Base-by-base conservation (phyloP, 1,140 invertebrate species). In the Theocolax elegans region DNA sequence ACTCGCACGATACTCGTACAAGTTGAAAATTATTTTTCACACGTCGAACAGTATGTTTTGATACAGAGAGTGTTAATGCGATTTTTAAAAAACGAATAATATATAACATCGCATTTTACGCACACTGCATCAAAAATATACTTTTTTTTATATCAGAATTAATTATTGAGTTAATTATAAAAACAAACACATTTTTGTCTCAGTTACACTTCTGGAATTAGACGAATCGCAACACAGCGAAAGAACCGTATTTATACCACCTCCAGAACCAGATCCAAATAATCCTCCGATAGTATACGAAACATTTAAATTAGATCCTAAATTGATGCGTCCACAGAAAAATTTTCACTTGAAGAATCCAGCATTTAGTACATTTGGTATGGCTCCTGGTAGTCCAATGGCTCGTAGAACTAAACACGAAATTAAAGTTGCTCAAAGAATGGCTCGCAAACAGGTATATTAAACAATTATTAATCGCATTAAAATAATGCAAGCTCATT, bases 381-480 rank as follows among this genome's bases (percentile, higher is more conserved):
- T 87, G 73, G 44, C 60, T 58, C 94, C 95, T 60, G 93, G 93
- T 12, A 96, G 94, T 78, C 96, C 96, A 9, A 92, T 98, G 87
- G 95, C 95, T 0, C 87, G 94, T 17, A 89, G 97, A 67, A 98
- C 96, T 1, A 97, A 98, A 79, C 95, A 98, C 74, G 97, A 98
- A 88, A 94, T 98, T 7, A 94, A 94, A 85, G 90, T 92, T 23
- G 94, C 96, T 19, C 95, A 97, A 82, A 94, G 94, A 86, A 89
- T 95, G 80, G 96, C 95, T 12, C 88, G 91, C 69, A 91, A 90
- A 80, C 91, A 93, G 74, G 85, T 85, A 66, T 75, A 76, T 72
- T 60, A 3, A 35, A 15, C 66, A 13, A 56, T 38, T 29, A 2
- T 53, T 53, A 25, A 27, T 15, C 1, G 0, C 29, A 1, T 53